Percentiles rank a stretch among this genome's conserved stretches.
phyloP scores from a whole-genome alignment of 2,113 vertebrate species.

The Pica pica region DNA sequence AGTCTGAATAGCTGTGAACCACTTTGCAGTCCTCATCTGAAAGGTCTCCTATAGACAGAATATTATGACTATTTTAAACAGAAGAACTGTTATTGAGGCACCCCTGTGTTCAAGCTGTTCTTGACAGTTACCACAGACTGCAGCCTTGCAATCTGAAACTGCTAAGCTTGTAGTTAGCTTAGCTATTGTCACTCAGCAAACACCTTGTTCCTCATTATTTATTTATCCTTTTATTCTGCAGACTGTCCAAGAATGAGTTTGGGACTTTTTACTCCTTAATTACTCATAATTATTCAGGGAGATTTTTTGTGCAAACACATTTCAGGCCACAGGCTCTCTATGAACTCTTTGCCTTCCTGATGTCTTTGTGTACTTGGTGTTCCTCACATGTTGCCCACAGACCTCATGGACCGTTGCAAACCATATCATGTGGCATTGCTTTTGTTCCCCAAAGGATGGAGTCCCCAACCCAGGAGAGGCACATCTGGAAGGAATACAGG shows the following conservation, averaged over 20 bases:
- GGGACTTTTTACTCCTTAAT: background rate
- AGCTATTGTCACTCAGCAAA: slow-evolving; percentile 2
- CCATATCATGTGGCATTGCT: background rate
- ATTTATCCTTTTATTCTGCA: background rate
- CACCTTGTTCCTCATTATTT: slow-evolving; percentile 25
- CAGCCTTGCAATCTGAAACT: slow-evolving; percentile 4
- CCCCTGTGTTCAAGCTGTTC: slow-evolving; percentile 5
- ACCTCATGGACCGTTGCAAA: background rate
- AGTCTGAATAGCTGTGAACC: slow-evolving; percentile 8
- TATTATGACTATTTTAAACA: slow-evolving; percentile 36
- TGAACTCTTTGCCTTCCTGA: background rate
- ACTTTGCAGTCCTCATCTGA: slow-evolving; percentile 13
- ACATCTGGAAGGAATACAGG: background rate
- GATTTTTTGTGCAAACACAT: background rate
- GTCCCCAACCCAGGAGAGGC: background rate
- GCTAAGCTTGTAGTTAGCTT: background rate
- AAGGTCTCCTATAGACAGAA: slow-evolving; percentile 1
- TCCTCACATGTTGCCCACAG: background rate
- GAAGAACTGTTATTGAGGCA: background rate
- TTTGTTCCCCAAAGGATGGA: background rate
- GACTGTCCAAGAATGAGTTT: background rate
- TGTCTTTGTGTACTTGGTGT: background rate
- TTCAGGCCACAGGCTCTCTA: background rate
- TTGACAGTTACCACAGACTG: slow-evolving; percentile 24
- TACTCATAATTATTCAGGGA: background rate